Base-by-base conservation (phyloP, 2,797 vertebrate genomes). In the Rhinichthys osculus region DNA sequence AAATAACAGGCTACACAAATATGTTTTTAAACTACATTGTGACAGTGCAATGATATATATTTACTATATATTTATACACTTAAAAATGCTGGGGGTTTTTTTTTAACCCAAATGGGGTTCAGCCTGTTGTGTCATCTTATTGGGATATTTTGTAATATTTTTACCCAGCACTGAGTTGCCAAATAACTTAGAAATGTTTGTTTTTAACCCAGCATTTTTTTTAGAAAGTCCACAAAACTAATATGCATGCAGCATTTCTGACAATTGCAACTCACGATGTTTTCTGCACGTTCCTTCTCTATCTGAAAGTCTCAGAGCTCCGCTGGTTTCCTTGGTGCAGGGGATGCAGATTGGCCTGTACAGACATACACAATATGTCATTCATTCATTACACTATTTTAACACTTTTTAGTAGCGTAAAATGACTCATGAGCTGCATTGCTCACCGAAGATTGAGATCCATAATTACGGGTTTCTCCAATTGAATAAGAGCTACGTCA, bases 291-390 rank as follows among this genome's bases (percentile, higher is more conserved):
- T 93, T 2, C 86, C 79, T 13, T 33, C 74, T 6, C 7, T 77
- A 19, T 70, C 73, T n/a, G 89, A 77, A 70, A 92, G 87, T 72
- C 90, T 90, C 85, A 96, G 77, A 50, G 94, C 94, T 38, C 90
- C 90, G 3, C 89, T 94, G 5, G 94, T 90, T 86, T 92, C 91
- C 23, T 87, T 79, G 0, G 95, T 95, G 90, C 95, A 95, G 8
- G 94, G 93, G 17, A 95, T 92, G 70, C 95, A 94, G 54, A 96
- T 93, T 35, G 95, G 91, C 83, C 95, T 95, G 78, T 70, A 38
- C 33, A 7, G 30, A 80, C 8, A 70, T 1, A 35, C 23, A 73
- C 2, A 14, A 57, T 44, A 78, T 30, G 8, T 5, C n/a, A 40
- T 13, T 71, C 11, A 59, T 59, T 30, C 17, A 70, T 70, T 44